Evolutionary conservation across 2,113 vertebrate species (phyloP).

Genomic region (Catharus bicknelli): DNA sequence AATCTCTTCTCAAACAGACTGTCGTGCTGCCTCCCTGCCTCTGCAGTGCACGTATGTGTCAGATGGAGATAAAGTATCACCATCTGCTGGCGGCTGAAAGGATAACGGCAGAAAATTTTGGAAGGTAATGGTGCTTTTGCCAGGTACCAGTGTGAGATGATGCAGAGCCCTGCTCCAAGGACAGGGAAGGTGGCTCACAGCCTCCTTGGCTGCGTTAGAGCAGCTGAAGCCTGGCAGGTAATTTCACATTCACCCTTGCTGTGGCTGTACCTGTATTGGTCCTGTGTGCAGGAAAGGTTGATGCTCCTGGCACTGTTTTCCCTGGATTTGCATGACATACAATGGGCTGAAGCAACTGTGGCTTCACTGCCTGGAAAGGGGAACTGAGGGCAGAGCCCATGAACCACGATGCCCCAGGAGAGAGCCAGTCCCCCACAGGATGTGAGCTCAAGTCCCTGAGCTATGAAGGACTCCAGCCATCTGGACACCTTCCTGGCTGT

Average conservation of each 20-base stretch:
- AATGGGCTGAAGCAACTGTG: not conserved
- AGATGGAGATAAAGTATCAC: conserved; percentile 19
- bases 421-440: not conserved
- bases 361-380: not conserved
- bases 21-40: not conserved
- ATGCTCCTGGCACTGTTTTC: not conserved
- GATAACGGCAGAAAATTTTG: not conserved
- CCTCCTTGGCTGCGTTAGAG: not conserved
- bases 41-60: not conserved
- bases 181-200: not conserved
- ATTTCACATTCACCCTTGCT: not conserved
- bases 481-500: not conserved
- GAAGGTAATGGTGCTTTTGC: not conserved
- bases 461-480: not conserved
- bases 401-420: fast-evolving
- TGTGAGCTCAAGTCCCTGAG: not conserved
- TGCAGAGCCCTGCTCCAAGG: not conserved
- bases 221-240: not conserved
- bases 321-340: fast-evolving
- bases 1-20: not conserved
- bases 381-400: not conserved
- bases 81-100: conserved; percentile 38
- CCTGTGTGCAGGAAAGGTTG: not conserved
- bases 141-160: not conserved
- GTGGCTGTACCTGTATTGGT: not conserved